Conservation (phyloP, 1,140 invertebrate species). For the Euborellia annulipes region DNA sequence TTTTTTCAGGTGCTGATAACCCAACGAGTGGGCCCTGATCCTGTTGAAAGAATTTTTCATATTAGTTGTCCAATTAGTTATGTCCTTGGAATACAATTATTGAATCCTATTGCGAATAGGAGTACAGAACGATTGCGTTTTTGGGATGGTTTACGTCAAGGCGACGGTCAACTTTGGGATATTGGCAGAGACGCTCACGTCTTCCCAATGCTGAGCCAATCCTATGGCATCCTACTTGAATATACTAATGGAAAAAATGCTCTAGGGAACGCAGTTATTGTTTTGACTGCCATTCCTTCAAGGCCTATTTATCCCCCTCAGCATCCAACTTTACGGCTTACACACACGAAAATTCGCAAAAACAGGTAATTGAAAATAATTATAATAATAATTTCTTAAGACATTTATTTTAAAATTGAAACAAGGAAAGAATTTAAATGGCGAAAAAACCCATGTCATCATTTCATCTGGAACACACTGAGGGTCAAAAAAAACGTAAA, state of each 20-base stretch:
- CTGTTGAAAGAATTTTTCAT: conserved; percentile 32
- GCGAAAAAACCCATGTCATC: too few species aligned
- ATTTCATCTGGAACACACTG: too few species aligned
- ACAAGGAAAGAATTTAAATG: too few species aligned
- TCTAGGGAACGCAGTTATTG: conserved; percentile 65
- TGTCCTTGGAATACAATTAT: conserved; percentile 61
- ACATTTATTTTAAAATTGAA: too few species aligned
- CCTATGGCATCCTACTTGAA: conserved; percentile 62
- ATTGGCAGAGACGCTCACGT: conserved; percentile 63
- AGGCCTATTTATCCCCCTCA: too few species aligned
- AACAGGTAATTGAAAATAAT: too few species aligned
- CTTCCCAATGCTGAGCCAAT: conserved; percentile 75
- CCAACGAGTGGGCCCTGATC: conserved; percentile 38
- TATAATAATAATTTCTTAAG: too few species aligned
- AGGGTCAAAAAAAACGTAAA: too few species aligned
- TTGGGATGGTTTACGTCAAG: conserved; percentile 49
- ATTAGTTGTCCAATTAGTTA: conserved; percentile 49
- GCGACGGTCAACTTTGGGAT: conserved; percentile 50
- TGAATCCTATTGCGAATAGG: conserved; percentile 76
- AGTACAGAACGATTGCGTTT: conserved; percentile 69
- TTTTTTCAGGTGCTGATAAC: too few species aligned
- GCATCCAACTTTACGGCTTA: too few species aligned
- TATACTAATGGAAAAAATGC: conserved; percentile 66
- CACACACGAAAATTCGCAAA: too few species aligned
- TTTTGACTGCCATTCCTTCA: conserved; percentile 59